Percentiles rank a stretch among this genome's conserved stretches.
phyloP scores from a whole-genome alignment of 1,140 invertebrate species.

The Arctopsyche grandis region DNA sequence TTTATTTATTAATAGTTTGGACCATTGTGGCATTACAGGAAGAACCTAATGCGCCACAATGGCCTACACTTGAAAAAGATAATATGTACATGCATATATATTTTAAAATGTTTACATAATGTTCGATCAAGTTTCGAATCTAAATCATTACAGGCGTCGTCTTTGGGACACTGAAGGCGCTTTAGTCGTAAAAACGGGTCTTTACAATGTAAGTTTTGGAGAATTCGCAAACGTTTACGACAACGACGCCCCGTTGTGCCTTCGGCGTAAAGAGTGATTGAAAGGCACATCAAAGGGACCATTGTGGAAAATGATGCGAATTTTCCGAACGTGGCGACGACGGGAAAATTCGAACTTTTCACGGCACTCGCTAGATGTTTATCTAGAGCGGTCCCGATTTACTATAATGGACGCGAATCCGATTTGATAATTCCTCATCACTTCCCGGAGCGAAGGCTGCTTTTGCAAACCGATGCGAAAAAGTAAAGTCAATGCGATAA shows the following conservation, averaged over 20 bases:
- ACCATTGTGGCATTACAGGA: too few species aligned
- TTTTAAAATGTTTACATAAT: too few species aligned
- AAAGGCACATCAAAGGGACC: constrained; percentile 26
- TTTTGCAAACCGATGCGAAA: too few species aligned
- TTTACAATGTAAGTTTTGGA: constrained; percentile 13
- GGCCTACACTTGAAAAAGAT: too few species aligned
- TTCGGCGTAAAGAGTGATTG: constrained; percentile 20
- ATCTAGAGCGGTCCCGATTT: background rate
- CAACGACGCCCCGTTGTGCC: background rate
- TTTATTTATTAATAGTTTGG: too few species aligned
- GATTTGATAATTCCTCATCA: background rate
- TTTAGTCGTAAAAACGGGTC: constrained; percentile 11
- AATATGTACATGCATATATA: too few species aligned
- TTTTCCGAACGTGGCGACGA: background rate
- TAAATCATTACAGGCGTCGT: too few species aligned
- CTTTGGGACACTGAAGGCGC: background rate
- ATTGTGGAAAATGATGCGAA: constrained; percentile 29
- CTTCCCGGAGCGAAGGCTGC: too few species aligned
- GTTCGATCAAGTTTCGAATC: too few species aligned
- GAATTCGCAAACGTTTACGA: constrained; percentile 21
- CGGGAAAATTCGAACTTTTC: constrained; percentile 13
- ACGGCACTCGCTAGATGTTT: background rate
- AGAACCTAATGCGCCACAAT: too few species aligned
- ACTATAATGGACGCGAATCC: background rate
- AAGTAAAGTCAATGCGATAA: too few species aligned